phyloP scores from a whole-genome alignment of 2,113 vertebrate species.

The Labeo rohita region DNA sequence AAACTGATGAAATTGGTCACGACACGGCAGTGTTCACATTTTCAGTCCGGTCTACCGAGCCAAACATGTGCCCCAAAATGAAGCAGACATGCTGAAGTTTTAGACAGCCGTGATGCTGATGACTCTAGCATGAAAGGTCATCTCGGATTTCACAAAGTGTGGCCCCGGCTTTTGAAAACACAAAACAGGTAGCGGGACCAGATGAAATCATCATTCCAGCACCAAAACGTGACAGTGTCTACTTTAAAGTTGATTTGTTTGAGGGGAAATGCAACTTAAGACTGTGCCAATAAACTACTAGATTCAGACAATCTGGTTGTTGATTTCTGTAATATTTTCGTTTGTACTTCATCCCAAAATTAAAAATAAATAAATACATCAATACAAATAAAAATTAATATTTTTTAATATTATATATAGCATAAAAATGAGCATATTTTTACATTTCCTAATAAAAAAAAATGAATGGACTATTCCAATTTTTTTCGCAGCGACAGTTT shows the following conservation, averaged over 20 bases:
- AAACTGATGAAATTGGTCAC: background rate
- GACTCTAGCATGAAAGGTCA: constrained; percentile 10
- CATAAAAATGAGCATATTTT: background rate
- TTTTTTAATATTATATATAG: background rate
- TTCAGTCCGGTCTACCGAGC: background rate
- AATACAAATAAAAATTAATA: too few relatives aligned
- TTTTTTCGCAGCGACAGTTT: too few relatives aligned
- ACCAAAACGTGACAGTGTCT: background rate
- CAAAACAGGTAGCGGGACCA: background rate
- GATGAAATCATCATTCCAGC: background rate
- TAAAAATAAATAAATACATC: background rate
- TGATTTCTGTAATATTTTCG: too few relatives aligned
- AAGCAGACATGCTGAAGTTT: constrained; percentile 12
- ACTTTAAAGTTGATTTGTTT: background rate
- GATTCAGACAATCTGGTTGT: background rate
- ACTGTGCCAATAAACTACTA: background rate
- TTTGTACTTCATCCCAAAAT: too few relatives aligned
- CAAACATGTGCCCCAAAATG: constrained; percentile 10
- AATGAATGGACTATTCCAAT: background rate
- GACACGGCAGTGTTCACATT: background rate
- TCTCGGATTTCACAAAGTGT: constrained; percentile 7
- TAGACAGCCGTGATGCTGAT: constrained; percentile 15
- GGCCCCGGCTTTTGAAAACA: constrained; percentile 7
- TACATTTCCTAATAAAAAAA: too few relatives aligned
- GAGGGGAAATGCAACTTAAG: background rate